Evolutionary conservation across 2,113 vertebrate genomes (phyloP), one percentile per base, ranked within the genome.

Genomic region (Chrysemys picta): DNA sequence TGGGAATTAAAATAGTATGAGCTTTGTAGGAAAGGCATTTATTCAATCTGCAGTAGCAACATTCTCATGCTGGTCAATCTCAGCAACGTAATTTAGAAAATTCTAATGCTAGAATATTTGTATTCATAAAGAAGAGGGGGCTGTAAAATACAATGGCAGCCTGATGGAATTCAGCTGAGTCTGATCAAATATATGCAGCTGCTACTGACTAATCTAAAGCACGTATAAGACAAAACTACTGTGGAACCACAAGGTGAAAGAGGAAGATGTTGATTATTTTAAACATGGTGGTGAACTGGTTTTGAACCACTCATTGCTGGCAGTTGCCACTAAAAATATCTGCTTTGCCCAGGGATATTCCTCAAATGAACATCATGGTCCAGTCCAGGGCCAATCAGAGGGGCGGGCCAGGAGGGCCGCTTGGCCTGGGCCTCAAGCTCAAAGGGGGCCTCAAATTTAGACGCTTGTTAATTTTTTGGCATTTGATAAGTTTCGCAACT

Each of bases 51-150:
- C 83, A 93, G 96, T 93, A 95, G 91, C 93, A 79, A 81, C 65
- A 69, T 96, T 97, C 95, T 93, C 91, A 89, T 89, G 93, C 94
- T 94, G 75, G 78, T 90, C 92, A 93, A 86, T 91, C 82, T 86
- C 49, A 86, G 84, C 47, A 87, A 35, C 80, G 88, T 78, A 89
- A 81, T 93, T 93, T 35, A 89, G 84, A 88, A 97, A 96, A 89
- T 82, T 84, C 75, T 94, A 49, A 65, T 89, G 84, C 56, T 93
- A 97, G 92, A 92, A 91, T 69, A 96, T 86, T 94, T 62, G 84
- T 89, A 94, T 93, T 89, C 89, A 35, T 62, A 90, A 89, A 89
- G 87, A 88, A 35, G 85, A 0, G 0, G 38, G 69, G 78, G 50
- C 96, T 57, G 91, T 91, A 57, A n/a, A 84, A 84, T 85, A 80